Evolutionary conservation across 2,797 vertebrate genomes (phyloP).

Genomic region (Danio kyathit): DNA sequence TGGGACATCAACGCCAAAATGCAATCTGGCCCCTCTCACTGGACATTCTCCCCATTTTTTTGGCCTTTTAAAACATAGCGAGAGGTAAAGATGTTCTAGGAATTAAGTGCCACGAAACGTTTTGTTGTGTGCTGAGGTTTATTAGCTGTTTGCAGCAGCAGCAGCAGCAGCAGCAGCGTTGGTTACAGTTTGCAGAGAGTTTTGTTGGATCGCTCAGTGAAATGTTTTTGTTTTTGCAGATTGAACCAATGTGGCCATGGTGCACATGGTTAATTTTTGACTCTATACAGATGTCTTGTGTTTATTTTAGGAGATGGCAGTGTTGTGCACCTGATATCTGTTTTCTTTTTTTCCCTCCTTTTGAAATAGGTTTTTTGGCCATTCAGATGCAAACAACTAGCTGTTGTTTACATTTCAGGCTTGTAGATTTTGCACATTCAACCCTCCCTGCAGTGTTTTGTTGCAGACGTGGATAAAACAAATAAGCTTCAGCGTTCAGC

Average conservation of each 20-base stretch:
- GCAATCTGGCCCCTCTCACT: slow-evolving; percentile 4
- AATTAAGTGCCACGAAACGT: slow-evolving; percentile 38
- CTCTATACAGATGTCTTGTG: neutral
- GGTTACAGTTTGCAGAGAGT: slow-evolving; percentile 9
- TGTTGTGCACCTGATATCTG: neutral
- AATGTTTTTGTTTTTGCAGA: slow-evolving; percentile 16
- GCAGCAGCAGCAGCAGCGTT: neutral
- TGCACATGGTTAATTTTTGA: slow-evolving; percentile 2
- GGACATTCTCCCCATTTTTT: slow-evolving; percentile 31
- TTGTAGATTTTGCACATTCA: no score
- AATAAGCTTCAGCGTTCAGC: no score
- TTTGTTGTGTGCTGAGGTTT: neutral
- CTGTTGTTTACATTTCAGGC: no score
- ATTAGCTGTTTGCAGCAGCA: neutral
- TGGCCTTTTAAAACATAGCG: neutral
- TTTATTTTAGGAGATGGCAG: slow-evolving; percentile 20
- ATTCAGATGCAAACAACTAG: slow-evolving; percentile 4
- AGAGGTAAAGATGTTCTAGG: slow-evolving; percentile 31
- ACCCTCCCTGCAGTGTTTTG: no score
- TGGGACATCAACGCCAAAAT: slow-evolving; percentile 33
- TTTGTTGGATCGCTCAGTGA: slow-evolving; percentile 9
- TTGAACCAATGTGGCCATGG: neutral
- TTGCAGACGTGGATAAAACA: no score
- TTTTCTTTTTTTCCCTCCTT: neutral
- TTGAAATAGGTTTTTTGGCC: neutral